phyloP scores from a whole-genome alignment of 2,797 vertebrate species.

The Caiman crocodilus region DNA sequence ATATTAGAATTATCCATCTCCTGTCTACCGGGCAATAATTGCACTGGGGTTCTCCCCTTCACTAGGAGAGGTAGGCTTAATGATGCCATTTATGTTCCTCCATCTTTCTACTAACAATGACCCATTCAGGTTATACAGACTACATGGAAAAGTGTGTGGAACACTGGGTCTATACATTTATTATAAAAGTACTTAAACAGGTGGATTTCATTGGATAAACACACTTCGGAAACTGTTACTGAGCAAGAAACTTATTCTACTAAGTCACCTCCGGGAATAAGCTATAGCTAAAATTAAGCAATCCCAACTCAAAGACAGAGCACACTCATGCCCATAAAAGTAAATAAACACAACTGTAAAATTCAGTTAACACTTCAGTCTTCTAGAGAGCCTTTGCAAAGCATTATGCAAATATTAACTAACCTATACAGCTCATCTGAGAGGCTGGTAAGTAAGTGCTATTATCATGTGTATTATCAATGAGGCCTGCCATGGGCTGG shows the following conservation, averaged over 20 bases:
- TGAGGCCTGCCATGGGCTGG: constrained; percentile 31
- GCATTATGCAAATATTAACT: constrained; percentile 58
- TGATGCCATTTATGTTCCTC: background rate
- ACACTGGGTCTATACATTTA: background rate
- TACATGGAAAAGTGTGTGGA: constrained; percentile 30
- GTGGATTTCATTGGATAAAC: background rate
- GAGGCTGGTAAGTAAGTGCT: constrained; percentile 36
- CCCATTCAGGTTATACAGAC: accelerated
- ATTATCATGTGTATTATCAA: constrained; percentile 57
- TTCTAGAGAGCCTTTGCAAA: constrained; percentile 60
- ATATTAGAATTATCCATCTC: constrained; percentile 24
- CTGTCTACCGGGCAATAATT: constrained; percentile 3
- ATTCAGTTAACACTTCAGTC: constrained; percentile 8
- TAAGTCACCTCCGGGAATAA: background rate
- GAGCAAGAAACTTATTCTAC: background rate
- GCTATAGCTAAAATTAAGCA: background rate
- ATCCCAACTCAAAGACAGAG: background rate
- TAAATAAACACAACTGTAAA: constrained; percentile 57
- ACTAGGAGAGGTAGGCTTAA: background rate
- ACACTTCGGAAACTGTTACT: background rate
- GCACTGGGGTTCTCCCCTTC: background rate
- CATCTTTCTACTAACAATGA: background rate
- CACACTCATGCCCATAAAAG: constrained; percentile 10
- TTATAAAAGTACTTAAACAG: constrained; percentile 16
- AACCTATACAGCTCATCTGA: constrained; percentile 21